Evolutionary conservation across 1,140 invertebrate species (phyloP).

Genomic region (Propsilocerus akamusi): DNA sequence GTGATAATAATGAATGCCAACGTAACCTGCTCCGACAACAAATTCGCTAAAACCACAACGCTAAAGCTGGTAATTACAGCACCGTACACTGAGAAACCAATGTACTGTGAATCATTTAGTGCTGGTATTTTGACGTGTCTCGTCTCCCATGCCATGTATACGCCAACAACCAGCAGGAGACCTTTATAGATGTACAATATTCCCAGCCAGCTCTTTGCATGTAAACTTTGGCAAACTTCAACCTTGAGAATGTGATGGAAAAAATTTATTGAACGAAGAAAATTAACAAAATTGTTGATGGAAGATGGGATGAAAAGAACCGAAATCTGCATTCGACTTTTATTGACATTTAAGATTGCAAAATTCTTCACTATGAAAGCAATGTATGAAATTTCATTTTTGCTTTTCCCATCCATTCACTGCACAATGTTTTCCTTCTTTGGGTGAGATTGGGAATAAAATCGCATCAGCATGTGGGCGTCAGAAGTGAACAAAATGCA

Average conservation of each 20-base stretch:
- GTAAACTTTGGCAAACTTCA: constrained; percentile 68
- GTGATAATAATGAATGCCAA: constrained; percentile 69
- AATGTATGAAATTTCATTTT: too few species aligned
- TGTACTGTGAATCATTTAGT: constrained; percentile 93
- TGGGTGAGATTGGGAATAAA: too few species aligned
- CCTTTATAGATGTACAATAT: constrained; percentile 81
- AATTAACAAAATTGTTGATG: background rate
- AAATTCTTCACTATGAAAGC: too few species aligned
- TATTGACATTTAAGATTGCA: too few species aligned
- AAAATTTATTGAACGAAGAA: background rate
- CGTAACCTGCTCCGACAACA: constrained; percentile 67
- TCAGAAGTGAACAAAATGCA: too few species aligned
- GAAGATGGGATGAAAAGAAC: too few species aligned
- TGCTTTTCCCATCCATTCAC: too few species aligned
- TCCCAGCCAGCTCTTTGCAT: constrained; percentile 71
- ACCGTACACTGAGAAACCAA: constrained; percentile 82
- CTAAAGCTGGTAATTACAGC: constrained; percentile 74
- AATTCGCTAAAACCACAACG: constrained; percentile 66
- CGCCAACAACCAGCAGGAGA: constrained; percentile 66
- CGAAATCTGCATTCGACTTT: too few species aligned
- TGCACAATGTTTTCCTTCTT: too few species aligned
- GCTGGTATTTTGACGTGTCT: constrained; percentile 92
- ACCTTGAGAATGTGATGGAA: constrained; percentile 34
- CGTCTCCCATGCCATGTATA: constrained; percentile 97
- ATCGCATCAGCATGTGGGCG: too few species aligned